Percentiles rank a stretch among this genome's conserved stretches.
These are phyloP conservation scores for Sciurus carolinensis DNA, from an alignment of 2,797 vertebrate genomes.

Conservation along the genomic window DNA sequence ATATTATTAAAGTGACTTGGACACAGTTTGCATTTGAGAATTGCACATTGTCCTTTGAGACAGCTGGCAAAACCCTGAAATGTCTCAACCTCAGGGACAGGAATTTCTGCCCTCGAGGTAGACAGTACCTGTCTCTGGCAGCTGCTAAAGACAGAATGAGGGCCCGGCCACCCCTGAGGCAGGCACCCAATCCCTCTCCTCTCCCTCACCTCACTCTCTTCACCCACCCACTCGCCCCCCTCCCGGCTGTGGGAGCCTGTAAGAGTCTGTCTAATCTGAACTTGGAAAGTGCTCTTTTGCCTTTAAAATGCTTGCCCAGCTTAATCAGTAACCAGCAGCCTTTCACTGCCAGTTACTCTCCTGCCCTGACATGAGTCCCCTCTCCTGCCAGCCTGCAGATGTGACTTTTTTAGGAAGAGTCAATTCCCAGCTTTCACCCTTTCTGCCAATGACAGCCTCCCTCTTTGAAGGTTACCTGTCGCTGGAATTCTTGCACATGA, in stretches of 20 bases:
- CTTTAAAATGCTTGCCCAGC: conserved; percentile 74
- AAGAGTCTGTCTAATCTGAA: conserved; percentile 72
- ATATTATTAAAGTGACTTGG: not conserved
- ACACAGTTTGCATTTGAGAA: conserved; percentile 30
- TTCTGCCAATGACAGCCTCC: conserved; percentile 64
- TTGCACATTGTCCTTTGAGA: conserved; percentile 65
- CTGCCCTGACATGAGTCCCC: conserved; percentile 77
- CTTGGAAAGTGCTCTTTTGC: conserved; percentile 31
- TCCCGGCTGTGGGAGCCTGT: not conserved
- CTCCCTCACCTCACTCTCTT: conserved; percentile 60
- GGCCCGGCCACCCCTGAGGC: not conserved
- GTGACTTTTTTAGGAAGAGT: conserved; percentile 80
- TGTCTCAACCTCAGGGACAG: conserved; percentile 32
- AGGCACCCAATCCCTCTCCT: conserved; percentile 58
- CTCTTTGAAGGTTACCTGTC: conserved; percentile 80
- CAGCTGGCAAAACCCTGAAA: conserved; percentile 18
- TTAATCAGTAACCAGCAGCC: conserved; percentile 80
- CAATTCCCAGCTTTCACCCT: conserved; percentile 56
- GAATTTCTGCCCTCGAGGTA: conserved; percentile 66
- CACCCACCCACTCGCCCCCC: not conserved
- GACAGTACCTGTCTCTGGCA: conserved; percentile 28
- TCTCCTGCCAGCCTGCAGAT: conserved; percentile 72
- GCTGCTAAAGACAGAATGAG: not conserved
- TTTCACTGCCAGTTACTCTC: conserved; percentile 59
- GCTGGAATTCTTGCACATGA: conserved; percentile 47